phyloP scores from a whole-genome alignment of 64 coral and sea anemone species.

The Montipora foliosa region DNA sequence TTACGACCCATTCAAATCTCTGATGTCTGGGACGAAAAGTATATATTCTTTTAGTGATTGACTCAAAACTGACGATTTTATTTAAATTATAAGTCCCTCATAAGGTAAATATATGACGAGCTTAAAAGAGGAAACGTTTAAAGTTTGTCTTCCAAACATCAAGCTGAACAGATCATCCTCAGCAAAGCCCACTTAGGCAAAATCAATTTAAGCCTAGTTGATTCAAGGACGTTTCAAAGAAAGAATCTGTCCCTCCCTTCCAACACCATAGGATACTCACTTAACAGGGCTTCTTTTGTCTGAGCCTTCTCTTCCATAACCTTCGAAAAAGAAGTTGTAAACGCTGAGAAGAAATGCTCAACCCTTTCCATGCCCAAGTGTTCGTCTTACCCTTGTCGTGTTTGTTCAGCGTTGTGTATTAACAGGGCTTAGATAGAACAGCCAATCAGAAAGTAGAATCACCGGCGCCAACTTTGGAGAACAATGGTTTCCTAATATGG shows the following conservation, averaged over 20 bases:
- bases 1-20: not conserved
- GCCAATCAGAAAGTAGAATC: conserved; percentile 9
- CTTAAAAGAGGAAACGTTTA: too few species aligned
- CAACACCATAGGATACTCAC: conserved; percentile 37
- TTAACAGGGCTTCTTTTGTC: conserved; percentile 90
- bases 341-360: not conserved
- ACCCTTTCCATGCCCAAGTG: not conserved
- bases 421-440: not conserved
- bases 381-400: not conserved
- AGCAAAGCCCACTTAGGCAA: not conserved
- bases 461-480: conserved; percentile 2
- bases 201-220: not conserved
- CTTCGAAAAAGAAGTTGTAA: not conserved
- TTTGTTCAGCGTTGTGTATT: conserved; percentile 8
- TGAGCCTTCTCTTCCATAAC: conserved; percentile 86
- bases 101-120: not conserved
- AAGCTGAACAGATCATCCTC: too few species aligned
- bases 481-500: conserved; percentile 30
- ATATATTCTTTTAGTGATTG: not conserved
- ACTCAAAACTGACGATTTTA: not conserved
- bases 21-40: not conserved
- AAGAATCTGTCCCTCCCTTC: not conserved
- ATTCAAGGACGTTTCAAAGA: not conserved
- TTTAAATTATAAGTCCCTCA: not conserved
- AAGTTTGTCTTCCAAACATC: too few species aligned